Evolutionary conservation across 2,888 invertebrate genomes (phyloP).

Genomic region (Melipona bicolor): DNA sequence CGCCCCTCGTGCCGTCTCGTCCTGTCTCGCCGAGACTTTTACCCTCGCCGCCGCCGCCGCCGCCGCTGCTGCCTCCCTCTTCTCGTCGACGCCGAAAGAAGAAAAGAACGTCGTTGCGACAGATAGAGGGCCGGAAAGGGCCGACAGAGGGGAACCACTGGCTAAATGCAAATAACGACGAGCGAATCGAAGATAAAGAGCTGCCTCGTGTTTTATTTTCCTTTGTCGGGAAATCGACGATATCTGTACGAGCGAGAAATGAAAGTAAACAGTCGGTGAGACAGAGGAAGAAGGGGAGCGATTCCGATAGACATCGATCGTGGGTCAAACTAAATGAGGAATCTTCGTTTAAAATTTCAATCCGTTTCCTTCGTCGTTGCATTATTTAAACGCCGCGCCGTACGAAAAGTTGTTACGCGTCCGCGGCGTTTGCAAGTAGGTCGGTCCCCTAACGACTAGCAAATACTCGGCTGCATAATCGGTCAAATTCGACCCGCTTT

Average conservation of each 20-base stretch:
- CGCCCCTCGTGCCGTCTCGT: constrained; percentile 29
- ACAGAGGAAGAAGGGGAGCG: too few species aligned
- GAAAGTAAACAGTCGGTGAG: neutral
- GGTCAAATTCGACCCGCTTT: constrained; percentile 47
- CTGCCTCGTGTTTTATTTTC: constrained; percentile 63
- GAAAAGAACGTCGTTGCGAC: constrained; percentile 53
- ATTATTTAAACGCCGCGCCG: constrained; percentile 33
- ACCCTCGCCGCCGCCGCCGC: constrained; percentile 11
- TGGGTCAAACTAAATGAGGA: neutral
- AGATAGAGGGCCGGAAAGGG: constrained; percentile 33
- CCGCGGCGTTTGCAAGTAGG: constrained; percentile 31
- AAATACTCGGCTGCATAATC: constrained; percentile 53
- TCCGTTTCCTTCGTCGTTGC: constrained; percentile 14
- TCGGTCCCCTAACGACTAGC: constrained; percentile 51
- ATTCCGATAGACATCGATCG: neutral
- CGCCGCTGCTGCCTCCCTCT: constrained; percentile 4
- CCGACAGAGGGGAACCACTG: constrained; percentile 41
- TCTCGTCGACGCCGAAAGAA: constrained; percentile 21
- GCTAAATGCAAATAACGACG: constrained; percentile 75
- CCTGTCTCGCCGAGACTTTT: constrained; percentile 28
- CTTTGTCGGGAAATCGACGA: constrained; percentile 43
- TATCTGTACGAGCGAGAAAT: neutral
- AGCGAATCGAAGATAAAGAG: constrained; percentile 63
- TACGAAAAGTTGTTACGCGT: constrained; percentile 11
- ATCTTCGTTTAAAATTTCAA: neutral